Evolutionary conservation across 1,140 invertebrate genomes (phyloP), one percentile per base, ranked within the genome.

Genomic region (Drosophila setifemur): DNA sequence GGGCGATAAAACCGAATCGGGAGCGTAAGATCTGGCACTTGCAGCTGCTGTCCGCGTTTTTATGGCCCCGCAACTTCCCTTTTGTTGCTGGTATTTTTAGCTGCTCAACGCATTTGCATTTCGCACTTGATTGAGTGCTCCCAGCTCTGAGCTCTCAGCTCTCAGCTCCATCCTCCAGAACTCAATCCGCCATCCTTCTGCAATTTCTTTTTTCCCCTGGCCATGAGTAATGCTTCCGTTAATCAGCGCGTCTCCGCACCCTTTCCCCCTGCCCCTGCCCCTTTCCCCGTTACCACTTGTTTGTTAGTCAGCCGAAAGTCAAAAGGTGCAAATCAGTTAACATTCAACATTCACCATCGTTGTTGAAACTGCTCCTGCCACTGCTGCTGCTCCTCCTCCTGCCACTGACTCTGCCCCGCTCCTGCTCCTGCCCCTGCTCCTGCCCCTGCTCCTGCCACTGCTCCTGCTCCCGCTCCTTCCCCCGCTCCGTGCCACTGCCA

Each of bases 291-390:
- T 37, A 14, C 4, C 26, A 21, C 44, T 37, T 45, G 25, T 23
- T 43, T 48, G 45, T 45, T 53, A 53, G 47, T 53, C 54, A 43
- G 33, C 40, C 35, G 55, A 72, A 58, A 72, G 68, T 48, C 72
- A 71, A 85, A 83, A 86, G 81, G 81, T 83, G 79, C 77, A 77
- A 85, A 83, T 83, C 79, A 85, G 77, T 76, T 85, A 83, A 74
- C 73, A 64, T 55, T 37, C 14, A 67, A 37, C 48, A 12, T 14
- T 29, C n/a, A n/a, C n/a, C n/a, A n/a, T n/a, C 40, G 11, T 19
- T 25, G 3, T 33, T 29, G 47, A 42, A 29, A 11, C 25, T 52
- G 29, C 21, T 23, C 2, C 5, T 23, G 21, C 21, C 21, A 12
- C 31, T 14, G 12, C 8, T n/a, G n/a, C 29, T 31, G 29, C 5